Evolutionary conservation across 1,140 invertebrate species (phyloP).

Genomic region (Philotrypesis tridentata): DNA sequence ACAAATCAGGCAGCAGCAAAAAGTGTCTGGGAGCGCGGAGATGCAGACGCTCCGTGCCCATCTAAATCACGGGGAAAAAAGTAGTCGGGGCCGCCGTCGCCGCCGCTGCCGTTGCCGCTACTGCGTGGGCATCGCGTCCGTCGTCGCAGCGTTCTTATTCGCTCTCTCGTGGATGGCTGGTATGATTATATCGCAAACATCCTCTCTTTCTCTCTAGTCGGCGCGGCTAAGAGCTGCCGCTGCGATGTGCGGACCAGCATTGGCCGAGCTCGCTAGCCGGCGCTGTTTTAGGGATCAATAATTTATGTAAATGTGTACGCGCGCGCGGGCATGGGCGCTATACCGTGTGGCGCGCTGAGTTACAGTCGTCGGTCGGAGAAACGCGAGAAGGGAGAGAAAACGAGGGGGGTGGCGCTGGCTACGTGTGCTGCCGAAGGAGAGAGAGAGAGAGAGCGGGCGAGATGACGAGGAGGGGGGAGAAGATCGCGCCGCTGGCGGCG

Average conservation of each 20-base stretch:
- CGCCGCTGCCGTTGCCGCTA: not conserved
- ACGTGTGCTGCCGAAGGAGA: conserved; percentile 48
- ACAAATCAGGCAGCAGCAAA: not conserved
- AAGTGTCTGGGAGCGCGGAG: not conserved
- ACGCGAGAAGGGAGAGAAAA: conserved; percentile 56
- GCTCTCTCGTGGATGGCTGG: conserved; percentile 25
- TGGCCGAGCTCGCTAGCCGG: conserved; percentile 57
- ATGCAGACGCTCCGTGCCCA: not conserved
- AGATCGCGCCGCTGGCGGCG: conserved; percentile 56
- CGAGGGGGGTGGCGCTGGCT: conserved; percentile 60
- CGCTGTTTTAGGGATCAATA: conserved; percentile 73
- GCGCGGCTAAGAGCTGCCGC: conserved; percentile 41
- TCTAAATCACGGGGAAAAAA: conserved; percentile 25
- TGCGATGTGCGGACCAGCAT: conserved; percentile 66
- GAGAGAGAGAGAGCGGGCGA: conserved; percentile 50
- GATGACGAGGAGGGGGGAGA: conserved; percentile 58
- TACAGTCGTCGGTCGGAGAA: conserved; percentile 62
- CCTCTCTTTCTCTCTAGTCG: conserved; percentile 46
- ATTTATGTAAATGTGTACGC: conserved; percentile 75
- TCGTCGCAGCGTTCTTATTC: conserved; percentile 18
- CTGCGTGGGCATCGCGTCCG: not conserved
- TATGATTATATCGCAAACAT: conserved; percentile 50
- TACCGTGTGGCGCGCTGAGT: conserved; percentile 73
- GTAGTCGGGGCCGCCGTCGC: not conserved
- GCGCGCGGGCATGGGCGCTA: conserved; percentile 69